Base-by-base conservation (phyloP, 2,113 vertebrate genomes). In the Entelurus aequoreus region DNA sequence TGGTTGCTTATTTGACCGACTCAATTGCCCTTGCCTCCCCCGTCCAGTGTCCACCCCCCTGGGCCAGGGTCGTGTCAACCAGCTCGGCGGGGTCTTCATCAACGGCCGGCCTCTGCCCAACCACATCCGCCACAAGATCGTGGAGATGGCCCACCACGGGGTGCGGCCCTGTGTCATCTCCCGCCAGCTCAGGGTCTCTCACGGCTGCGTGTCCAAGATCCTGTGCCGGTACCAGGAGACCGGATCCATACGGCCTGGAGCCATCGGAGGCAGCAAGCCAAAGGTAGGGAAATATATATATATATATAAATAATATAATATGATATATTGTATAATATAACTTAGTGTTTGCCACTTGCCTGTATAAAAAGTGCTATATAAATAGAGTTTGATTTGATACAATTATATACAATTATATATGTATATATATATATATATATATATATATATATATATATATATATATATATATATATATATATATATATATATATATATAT, bases 141-240 rank as follows among this genome's bases (percentile, higher is more conserved):
- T 98, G 81, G 97, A 99, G 90, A 98, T 99, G 97, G 96, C 96
- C 44, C 96, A 99, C 79, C 97, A 99, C 77, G 97, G 97, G 28
- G 93, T 99, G 74, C 89, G 96, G 58, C 96, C 96, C 51, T 99
- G 97, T 50, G 97, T 98, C 86, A 99, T 99, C 88, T 99, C 97
- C 37, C 93, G 97, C 60, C 96, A 99, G 89, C 84, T 98, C 77
- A 91, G 97, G 1, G 97, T 99, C 66, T 99, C 96, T 75, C 96
- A 99, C 76, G 96, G 96, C 80, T 99, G 96, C 78, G 96, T 98
- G 66, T 99, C 96, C 77, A 99, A 99, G 89, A 99, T 99, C 86
- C 89, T 98, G 63, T 98, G 96, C 91, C 90, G 97, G 85, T 98
- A 98, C 86, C 97, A 98, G 88, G 97, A 99, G 91, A 98, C 97